Base-by-base conservation (phyloP, 2,797 vertebrate species). In the Enteromius afrohamiltoni region DNA sequence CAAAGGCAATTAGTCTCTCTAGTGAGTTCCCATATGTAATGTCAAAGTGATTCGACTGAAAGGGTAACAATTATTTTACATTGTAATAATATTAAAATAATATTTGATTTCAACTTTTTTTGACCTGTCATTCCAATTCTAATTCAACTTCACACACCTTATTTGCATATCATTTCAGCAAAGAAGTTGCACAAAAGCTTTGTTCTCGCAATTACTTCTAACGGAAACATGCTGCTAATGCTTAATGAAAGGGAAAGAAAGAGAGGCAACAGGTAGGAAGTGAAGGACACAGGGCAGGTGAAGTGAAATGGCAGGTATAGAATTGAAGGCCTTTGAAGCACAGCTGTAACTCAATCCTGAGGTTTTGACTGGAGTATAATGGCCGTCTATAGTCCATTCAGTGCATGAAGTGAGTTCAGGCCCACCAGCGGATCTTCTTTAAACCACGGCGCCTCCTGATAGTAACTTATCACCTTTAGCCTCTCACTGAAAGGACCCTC, bases 381-480 rank as follows among this genome's bases (percentile, higher is more conserved):
- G 34, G n/a, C 8, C 6, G 4, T 58, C 77, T 75, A 16, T 26
- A 64, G 75, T 79, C 80, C 62, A 85, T 85, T 85, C 83, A 81
- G 70, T 21, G 5, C 73, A 69, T 37, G 51, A 23, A 34, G 73
- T 13, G 67, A 79, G 51, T 62, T 47, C 51, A 74, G 84, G 74
- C 84, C 68, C 74, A 82, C n/a, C 79, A 67, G 55, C 37, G 21
- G 77, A 58, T 80, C 70, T 67, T 67, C 55, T 55, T 77, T 58
- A 82, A 73, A 68, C 37, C 77, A 64, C 42, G 58, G 51, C 21
- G 60, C 55, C 81, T 85, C 58, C 77, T 70, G 70, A 34, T 58
- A 83, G 77, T 9, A 86, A 77, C 87, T 77, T 77, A 83, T 89
- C 83, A 74, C 87, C 88, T 83, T 68, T 82, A 86, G 86, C 88